Base-by-base conservation (phyloP, 2,113 vertebrate species). In the Cheilinus undulatus region DNA sequence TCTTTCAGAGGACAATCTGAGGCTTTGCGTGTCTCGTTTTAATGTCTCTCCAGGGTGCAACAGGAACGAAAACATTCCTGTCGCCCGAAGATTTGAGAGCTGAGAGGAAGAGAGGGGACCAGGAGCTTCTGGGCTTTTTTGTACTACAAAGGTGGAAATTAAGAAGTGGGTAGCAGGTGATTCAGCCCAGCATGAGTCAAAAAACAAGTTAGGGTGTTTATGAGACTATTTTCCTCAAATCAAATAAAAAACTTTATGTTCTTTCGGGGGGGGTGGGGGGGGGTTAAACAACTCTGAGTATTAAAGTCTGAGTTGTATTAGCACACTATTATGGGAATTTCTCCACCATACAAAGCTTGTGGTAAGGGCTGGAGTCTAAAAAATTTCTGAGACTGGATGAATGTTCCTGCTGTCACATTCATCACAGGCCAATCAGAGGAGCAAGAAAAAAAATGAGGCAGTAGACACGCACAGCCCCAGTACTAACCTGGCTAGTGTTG, bases 1-100 rank as follows among this genome's bases (percentile, higher is more conserved):
- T 58, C 66, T 71, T 67, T 63, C 38, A 57, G 0, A 57, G 30
- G 58, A 69, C 73, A 76, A 79, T 54, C 67, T 57, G 73, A n/a
- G 67, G 70, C 57, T 82, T 61, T 23, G 73, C n/a, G 27, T 57
- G 71, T 64, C 61, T 85, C 9, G 11, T 54, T 68, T 69, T 84
- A 61, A 78, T 43, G 69, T 54, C 66, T 76, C 83, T 84, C 81
- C 63, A 5, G 83, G 78, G 76, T 50, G 73, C 60, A 50, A 28
- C 60, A 22, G 69, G 73, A 54, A 54, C 5, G 1, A 76, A 76
- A 68, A 87, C 84, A 88, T 89, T 90, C 73, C 78, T 88, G 69
- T 20, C 75, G 75, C 40, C 60, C 45, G 20, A 45, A 84, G 68
- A 82, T 61, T 76, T 22, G 46, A 74, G 63, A 27, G 17, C 32